phyloP scores from a whole-genome alignment of 1,140 invertebrate species.

The Chionoecetes opilio region DNA sequence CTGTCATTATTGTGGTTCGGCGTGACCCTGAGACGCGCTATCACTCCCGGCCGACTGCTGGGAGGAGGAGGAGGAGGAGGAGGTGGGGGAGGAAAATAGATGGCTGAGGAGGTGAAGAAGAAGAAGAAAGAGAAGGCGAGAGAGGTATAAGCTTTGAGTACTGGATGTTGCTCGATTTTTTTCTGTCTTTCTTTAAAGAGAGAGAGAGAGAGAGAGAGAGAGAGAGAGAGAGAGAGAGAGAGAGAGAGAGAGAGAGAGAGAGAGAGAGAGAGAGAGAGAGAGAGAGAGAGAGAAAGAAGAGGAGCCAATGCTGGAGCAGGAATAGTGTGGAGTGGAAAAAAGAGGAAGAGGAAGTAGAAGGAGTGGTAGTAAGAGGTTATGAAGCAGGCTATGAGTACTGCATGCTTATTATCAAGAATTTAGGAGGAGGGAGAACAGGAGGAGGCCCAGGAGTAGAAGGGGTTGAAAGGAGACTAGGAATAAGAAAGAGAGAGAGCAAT shows the following conservation, averaged over 20 bases:
- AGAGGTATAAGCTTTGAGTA: neutral
- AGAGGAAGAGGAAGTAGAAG: neutral
- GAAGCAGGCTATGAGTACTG: neutral
- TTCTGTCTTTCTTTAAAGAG: no score
- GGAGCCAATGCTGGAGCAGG: neutral
- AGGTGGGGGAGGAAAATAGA: neutral
- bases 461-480: no score
- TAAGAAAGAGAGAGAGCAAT: neutral
- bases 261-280: neutral
- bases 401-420: no score
- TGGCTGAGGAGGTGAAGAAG: neutral
- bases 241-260: no score
- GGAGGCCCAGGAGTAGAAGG: no score
- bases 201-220: neutral
- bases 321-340: no score
- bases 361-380: neutral
- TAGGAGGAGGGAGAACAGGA: no score
- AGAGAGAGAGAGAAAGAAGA: neutral
- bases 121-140: neutral
- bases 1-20: neutral
- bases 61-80: slow-evolving; percentile 5
- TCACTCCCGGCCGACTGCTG: neutral
- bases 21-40: neutral
- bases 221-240: neutral
- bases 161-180: no score